phyloP scores from a whole-genome alignment of 2,113 vertebrate species.

The Erpornis zantholeuca region DNA sequence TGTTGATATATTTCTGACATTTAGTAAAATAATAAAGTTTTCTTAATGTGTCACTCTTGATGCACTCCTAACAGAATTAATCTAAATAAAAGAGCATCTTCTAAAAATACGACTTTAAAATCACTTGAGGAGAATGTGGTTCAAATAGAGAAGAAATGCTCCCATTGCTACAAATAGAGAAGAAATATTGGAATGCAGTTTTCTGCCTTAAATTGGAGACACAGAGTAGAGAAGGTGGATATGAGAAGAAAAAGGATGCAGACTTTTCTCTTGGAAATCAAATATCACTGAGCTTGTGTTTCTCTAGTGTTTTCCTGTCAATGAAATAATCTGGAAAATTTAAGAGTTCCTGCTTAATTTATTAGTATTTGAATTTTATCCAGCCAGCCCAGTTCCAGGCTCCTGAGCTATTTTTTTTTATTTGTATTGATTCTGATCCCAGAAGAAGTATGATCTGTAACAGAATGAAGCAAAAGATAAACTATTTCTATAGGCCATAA shows the following conservation, averaged over 20 bases:
- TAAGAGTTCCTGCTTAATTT: not conserved
- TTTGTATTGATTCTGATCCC: not conserved
- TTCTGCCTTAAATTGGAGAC: not conserved
- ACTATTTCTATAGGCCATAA: not conserved
- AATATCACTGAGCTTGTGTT: not conserved
- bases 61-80: not conserved
- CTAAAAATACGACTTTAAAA: not conserved
- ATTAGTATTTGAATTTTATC: not conserved
- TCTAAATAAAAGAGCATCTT: not conserved
- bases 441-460: not conserved
- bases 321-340: not conserved
- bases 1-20: not conserved
- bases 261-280: not conserved
- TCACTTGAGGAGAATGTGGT: not conserved
- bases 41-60: not conserved
- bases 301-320: not conserved
- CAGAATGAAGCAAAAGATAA: not conserved
- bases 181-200: not conserved
- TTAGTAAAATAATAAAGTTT: not conserved
- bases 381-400: not conserved
- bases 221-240: not conserved
- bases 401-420: not conserved
- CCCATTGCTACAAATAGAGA: not conserved
- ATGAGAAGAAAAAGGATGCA: not conserved
- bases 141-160: not conserved